These are phyloP conservation scores for Dasypus novemcinctus DNA, from an alignment of 2,113 vertebrate genomes.

Conservation along the genomic window DNA sequence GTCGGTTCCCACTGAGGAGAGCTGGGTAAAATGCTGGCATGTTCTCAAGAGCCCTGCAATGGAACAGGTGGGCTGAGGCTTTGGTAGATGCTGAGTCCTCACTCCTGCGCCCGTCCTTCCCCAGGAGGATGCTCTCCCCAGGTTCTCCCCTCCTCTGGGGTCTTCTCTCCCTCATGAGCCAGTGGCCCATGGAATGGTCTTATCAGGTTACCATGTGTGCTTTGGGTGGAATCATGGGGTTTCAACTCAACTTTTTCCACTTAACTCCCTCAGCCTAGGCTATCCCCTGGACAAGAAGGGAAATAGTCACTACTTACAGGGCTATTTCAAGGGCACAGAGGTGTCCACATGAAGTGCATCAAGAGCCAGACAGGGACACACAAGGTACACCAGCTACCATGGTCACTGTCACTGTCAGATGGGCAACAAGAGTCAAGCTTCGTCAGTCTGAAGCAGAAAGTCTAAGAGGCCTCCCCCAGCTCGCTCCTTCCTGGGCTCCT, in stretches of 20 bases:
- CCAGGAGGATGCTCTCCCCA: too few relatives aligned
- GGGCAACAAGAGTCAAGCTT: not conserved
- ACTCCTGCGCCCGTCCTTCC: not conserved
- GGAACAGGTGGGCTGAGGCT: too few relatives aligned
- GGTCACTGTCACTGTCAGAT: not conserved
- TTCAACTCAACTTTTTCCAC: not conserved
- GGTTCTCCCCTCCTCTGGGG: not conserved
- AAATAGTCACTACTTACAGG: not conserved
- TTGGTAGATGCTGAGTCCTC: too few relatives aligned
- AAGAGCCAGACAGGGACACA: not conserved
- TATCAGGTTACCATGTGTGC: accelerated
- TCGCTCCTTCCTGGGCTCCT: not conserved
- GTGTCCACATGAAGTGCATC: not conserved
- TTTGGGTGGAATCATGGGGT: not conserved
- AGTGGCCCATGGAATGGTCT: accelerated
- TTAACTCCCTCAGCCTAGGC: not conserved
- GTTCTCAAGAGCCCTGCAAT: not conserved
- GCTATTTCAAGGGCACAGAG: not conserved
- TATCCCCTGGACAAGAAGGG: too few relatives aligned
- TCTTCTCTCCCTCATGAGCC: not conserved
- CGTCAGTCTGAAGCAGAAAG: not conserved
- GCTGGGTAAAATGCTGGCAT: not conserved
- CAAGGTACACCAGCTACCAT: not conserved
- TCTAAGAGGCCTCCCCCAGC: not conserved
- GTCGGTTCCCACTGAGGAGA: accelerated